A percentile compares a stretch with the other conserved stretches of the same genome.
Evolutionary conservation across 1,140 invertebrate genomes (phyloP).

Genomic region (Drosophila grimshawi): DNA sequence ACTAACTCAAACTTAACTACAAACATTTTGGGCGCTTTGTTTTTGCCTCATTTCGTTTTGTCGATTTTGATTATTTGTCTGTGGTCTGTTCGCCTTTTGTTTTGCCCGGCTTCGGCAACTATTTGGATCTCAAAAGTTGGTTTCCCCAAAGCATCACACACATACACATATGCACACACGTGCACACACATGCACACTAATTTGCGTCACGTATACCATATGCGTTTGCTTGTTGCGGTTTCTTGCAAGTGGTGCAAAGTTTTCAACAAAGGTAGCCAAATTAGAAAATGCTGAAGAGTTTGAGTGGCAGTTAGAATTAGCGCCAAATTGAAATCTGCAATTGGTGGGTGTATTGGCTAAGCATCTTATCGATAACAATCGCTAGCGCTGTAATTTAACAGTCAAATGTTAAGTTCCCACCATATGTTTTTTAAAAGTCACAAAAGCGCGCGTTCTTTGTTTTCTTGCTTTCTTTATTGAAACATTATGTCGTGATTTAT

Average conservation of each 20-base stretch:
- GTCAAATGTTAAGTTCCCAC: not conserved
- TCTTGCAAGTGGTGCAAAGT: conserved; percentile 62
- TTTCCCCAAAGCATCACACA: not conserved
- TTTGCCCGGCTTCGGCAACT: conserved; percentile 52
- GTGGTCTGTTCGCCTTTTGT: conserved; percentile 69
- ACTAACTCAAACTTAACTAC: conserved; percentile 51
- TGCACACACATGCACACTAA: not conserved
- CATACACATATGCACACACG: not conserved
- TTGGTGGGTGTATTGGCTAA: conserved; percentile 8
- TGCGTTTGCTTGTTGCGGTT: conserved; percentile 45
- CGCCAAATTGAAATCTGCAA: conserved; percentile 13
- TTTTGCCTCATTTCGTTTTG: conserved; percentile 80
- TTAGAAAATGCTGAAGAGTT: conserved; percentile 4
- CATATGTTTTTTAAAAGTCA: not conserved
- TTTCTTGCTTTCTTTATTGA: not conserved
- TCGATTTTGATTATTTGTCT: conserved; percentile 83
- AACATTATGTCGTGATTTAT: not conserved
- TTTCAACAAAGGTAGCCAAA: conserved; percentile 58
- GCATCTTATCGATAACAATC: not conserved
- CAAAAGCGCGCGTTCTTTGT: too few species aligned
- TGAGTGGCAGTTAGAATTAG: conserved; percentile 1
- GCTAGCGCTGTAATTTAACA: not conserved
- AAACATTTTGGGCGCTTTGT: conserved; percentile 81
- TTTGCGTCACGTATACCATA: conserved; percentile 52
- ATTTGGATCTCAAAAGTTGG: conserved; percentile 76